A percentile compares a stretch with the other conserved stretches of the same genome.
Evolutionary conservation across 2,113 vertebrate species (phyloP).

Genomic region (Acinonyx jubatus): DNA sequence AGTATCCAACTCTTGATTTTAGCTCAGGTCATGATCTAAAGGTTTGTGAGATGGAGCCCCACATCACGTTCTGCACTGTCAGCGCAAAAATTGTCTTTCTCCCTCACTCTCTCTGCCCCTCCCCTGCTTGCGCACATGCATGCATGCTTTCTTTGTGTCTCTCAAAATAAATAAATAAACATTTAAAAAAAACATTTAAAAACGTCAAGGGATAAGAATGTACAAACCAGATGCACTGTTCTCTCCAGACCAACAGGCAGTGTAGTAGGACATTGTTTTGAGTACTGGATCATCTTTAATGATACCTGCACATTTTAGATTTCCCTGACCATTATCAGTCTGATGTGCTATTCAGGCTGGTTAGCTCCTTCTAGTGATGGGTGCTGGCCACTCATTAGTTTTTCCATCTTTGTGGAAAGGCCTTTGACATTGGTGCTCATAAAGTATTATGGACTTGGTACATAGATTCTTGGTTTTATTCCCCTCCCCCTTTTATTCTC

Average conservation of each 20-base stretch:
- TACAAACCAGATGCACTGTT: neutral
- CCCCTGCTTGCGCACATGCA: no score
- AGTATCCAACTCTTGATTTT: neutral
- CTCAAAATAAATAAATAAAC: constrained; percentile 11
- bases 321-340: neutral
- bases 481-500: neutral
- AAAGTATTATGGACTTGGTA: neutral
- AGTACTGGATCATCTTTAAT: neutral
- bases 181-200: neutral
- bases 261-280: neutral
- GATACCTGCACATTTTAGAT: neutral
- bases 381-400: neutral
- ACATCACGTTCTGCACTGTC: neutral
- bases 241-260: neutral
- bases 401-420: neutral
- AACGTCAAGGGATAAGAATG: neutral
- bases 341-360: neutral
- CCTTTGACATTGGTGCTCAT: neutral
- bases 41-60: neutral
- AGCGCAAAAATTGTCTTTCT: neutral
- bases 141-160: neutral
- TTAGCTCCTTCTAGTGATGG: neutral
- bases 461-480: neutral
- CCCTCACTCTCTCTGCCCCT: no score
- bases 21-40: neutral